These are phyloP conservation scores for Drosophila ercepeae DNA, from an alignment of 1,140 invertebrate species.

Conservation along the genomic window DNA sequence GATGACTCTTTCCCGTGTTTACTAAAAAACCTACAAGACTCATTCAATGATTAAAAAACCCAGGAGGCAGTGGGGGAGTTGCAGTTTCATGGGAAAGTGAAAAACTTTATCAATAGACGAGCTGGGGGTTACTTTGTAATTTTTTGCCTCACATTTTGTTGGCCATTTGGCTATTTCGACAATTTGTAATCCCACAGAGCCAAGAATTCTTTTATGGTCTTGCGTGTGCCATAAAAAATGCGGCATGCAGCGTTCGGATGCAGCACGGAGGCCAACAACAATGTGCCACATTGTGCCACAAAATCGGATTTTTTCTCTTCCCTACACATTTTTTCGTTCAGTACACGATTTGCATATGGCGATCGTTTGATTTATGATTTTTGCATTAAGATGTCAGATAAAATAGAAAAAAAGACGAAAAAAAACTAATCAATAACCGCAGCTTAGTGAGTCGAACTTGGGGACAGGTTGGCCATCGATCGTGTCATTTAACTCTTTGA, in stretches of 20 bases:
- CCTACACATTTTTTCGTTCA: constrained; percentile 1
- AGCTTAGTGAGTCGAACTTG: constrained; percentile 45
- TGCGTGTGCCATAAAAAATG: constrained; percentile 44
- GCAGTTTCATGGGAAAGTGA: neutral
- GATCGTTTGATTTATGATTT: constrained; percentile 32
- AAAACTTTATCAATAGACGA: neutral
- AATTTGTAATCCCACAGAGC: constrained; percentile 19
- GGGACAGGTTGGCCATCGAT: constrained; percentile 69
- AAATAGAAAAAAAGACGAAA: no score
- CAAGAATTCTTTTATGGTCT: constrained; percentile 33
- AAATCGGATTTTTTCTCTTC: constrained; percentile 3
- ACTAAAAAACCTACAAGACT: neutral
- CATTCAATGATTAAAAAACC: constrained; percentile 2
- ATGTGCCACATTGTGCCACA: constrained; percentile 45
- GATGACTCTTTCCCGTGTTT: constrained; percentile 14
- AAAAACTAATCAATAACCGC: constrained; percentile 58
- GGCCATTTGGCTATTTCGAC: neutral
- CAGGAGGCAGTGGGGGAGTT: neutral
- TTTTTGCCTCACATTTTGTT: constrained; percentile 2
- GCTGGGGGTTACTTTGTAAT: constrained; percentile 19
- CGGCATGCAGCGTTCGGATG: constrained; percentile 29
- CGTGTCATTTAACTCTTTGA: constrained; percentile 69
- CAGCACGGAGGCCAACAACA: constrained; percentile 31
- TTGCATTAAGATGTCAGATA: constrained; percentile 43
- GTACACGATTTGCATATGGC: neutral